phyloP scores from a whole-genome alignment of 2,888 invertebrate genomes.

The Stenodema calcarata region DNA sequence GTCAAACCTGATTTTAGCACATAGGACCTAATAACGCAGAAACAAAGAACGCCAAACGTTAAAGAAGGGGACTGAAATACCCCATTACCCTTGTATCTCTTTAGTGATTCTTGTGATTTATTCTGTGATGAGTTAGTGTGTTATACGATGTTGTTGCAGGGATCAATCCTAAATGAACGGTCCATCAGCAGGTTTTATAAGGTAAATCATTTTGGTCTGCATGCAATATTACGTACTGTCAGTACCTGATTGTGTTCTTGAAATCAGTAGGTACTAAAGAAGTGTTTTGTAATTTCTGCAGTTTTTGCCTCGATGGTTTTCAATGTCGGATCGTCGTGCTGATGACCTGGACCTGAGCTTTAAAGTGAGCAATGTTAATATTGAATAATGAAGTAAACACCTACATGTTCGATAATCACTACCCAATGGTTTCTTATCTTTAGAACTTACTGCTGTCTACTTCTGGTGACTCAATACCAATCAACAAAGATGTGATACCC shows the following conservation, averaged over 20 bases:
- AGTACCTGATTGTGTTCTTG: neutral
- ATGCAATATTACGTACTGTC: neutral
- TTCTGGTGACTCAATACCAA: neutral
- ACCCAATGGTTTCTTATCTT: neutral
- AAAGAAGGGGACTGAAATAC: too few species aligned
- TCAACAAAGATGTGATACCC: neutral
- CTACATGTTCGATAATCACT: too few species aligned
- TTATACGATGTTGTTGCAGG: neutral
- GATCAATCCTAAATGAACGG: neutral
- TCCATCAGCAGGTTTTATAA: neutral
- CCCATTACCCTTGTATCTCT: too few species aligned
- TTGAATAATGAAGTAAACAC: neutral
- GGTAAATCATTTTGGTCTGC: neutral
- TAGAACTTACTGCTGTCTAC: neutral
- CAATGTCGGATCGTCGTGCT: neutral
- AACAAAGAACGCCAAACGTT: too few species aligned
- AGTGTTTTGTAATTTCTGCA: neutral
- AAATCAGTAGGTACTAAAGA: too few species aligned
- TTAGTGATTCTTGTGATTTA: neutral
- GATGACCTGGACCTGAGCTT: neutral
- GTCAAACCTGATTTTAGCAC: too few species aligned
- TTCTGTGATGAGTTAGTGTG: neutral
- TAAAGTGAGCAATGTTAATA: neutral
- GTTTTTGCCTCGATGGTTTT: constrained; percentile 12
- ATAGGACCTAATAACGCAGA: too few species aligned